Conservation (phyloP, 2,797 vertebrate species). For the Florisuga fusca region DNA sequence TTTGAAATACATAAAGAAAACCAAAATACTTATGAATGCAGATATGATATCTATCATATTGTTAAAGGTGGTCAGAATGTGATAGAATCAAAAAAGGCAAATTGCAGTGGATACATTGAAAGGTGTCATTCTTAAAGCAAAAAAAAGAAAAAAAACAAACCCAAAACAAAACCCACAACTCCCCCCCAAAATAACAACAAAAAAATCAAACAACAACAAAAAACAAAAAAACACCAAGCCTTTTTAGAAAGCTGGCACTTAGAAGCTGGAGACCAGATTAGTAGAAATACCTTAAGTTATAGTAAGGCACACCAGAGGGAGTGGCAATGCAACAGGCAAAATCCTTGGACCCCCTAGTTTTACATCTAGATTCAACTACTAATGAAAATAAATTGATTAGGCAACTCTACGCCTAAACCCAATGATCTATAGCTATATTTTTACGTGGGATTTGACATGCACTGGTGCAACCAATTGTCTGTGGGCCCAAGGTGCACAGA, state of each 20-base stretch:
- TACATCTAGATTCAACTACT: background rate
- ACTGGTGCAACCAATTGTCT: constrained; percentile 57
- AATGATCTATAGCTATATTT: constrained; percentile 56
- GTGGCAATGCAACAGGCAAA: background rate
- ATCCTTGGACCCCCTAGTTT: background rate
- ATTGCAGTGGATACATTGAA: background rate
- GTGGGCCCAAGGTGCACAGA: constrained; percentile 36
- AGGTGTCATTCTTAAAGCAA: background rate
- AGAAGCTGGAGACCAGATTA: background rate
- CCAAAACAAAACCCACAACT: no score
- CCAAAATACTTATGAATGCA: background rate
- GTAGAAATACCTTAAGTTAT: background rate
- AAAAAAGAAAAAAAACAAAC: background rate
- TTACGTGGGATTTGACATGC: constrained; percentile 59
- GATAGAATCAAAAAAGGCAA: background rate
- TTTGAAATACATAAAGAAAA: background rate
- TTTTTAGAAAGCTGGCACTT: background rate
- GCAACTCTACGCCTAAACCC: constrained; percentile 38
- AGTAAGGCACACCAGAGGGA: background rate
- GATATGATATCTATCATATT: constrained; percentile 2
- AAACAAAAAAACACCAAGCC: background rate
- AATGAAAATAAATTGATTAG: constrained; percentile 67
- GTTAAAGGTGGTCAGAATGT: constrained; percentile 27
- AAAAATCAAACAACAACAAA: background rate
- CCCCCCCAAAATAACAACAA: background rate